These are phyloP conservation scores for Peromyscus polionotus DNA, from an alignment of 2,113 vertebrate species.

Conservation along the genomic window DNA sequence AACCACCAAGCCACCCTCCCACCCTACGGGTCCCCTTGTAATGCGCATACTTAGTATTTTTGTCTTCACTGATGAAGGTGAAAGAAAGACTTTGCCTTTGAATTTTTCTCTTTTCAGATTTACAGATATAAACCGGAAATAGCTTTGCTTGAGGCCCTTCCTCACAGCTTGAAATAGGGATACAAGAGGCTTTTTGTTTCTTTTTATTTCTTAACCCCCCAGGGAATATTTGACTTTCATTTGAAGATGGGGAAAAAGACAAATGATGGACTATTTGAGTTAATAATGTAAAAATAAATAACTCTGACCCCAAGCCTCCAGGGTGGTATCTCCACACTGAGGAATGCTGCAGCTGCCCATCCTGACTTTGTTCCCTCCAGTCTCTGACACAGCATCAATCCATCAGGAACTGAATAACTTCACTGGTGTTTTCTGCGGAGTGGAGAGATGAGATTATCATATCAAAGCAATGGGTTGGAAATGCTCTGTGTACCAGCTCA, in stretches of 20 bases:
- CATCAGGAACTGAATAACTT: slow-evolving; percentile 80
- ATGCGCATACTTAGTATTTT: slow-evolving; percentile 39
- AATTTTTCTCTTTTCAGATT: slow-evolving; percentile 52
- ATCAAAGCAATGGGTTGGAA: slow-evolving; percentile 63
- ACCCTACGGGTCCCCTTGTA: background rate
- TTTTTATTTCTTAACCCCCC: slow-evolving; percentile 12
- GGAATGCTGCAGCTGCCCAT: background rate
- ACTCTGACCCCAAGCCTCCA: slow-evolving; percentile 61
- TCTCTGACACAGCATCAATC: slow-evolving; percentile 75
- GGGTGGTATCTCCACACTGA: slow-evolving; percentile 9
- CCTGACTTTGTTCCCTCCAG: slow-evolving; percentile 58
- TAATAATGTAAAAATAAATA: slow-evolving; percentile 73
- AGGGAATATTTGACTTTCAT: slow-evolving; percentile 52
- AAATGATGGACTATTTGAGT: slow-evolving; percentile 45
- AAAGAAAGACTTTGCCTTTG: slow-evolving; percentile 37
- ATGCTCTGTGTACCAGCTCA: slow-evolving; percentile 15
- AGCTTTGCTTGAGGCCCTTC: background rate
- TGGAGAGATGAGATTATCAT: slow-evolving; percentile 34
- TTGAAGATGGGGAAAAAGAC: slow-evolving; percentile 31
- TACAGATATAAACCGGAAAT: slow-evolving; percentile 22
- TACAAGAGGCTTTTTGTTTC: slow-evolving; percentile 22
- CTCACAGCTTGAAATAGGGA: slow-evolving; percentile 53
- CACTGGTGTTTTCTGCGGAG: slow-evolving; percentile 60
- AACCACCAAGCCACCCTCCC: background rate
- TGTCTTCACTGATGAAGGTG: slow-evolving; percentile 33